These are phyloP conservation scores for Leucosticte australis DNA, from an alignment of 2,113 vertebrate species.

Conservation along the genomic window DNA sequence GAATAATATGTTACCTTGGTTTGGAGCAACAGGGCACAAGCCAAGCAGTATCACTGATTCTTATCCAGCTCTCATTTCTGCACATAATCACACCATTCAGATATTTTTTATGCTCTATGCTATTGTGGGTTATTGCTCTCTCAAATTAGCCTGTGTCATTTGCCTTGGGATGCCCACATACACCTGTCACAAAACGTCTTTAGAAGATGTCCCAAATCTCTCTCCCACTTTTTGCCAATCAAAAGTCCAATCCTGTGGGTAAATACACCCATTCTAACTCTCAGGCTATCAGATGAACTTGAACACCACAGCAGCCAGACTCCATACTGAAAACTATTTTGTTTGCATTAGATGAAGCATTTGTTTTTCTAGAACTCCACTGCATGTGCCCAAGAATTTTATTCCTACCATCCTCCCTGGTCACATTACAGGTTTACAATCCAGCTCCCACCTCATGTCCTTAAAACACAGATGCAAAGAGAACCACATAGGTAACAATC, in stretches of 20 bases:
- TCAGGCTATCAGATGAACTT: background rate
- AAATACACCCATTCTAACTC: background rate
- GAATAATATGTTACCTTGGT: background rate
- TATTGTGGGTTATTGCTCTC: background rate
- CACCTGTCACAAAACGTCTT: background rate
- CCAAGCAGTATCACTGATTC: background rate
- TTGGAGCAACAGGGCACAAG: background rate
- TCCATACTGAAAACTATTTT: background rate
- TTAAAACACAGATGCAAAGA: background rate
- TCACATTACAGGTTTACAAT: background rate
- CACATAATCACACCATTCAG: background rate
- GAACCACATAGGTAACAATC: background rate
- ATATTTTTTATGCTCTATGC: background rate
- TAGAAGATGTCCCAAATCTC: background rate
- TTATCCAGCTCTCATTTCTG: background rate
- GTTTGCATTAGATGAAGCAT: background rate
- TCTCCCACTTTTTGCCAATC: background rate
- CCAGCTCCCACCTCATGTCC: background rate
- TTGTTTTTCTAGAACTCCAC: background rate
- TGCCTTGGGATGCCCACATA: background rate
- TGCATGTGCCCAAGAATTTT: background rate
- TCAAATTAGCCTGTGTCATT: background rate
- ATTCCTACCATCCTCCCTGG: background rate
- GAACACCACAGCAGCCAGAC: background rate
- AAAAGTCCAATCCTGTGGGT: background rate